A percentile compares a stretch with the other conserved stretches of the same genome.
phyloP scores from a whole-genome alignment of 2,888 invertebrate species.

The Hirtodrosophila duncani region DNA sequence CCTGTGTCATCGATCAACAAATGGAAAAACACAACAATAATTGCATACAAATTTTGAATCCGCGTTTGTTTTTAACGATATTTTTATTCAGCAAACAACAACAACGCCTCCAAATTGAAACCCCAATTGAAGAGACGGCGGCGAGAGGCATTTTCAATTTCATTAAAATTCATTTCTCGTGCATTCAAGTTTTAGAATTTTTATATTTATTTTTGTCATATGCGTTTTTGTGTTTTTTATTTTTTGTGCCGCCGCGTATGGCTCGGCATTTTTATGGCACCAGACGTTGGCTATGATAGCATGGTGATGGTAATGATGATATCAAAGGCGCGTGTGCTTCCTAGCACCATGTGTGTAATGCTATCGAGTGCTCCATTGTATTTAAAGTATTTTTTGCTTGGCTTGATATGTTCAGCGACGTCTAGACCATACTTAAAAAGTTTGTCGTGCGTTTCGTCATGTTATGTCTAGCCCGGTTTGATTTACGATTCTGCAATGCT shows the following conservation, averaged over 20 bases:
- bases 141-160: constrained; percentile 23
- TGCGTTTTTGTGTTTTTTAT: constrained; percentile 18
- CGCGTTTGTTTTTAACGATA: constrained; percentile 17
- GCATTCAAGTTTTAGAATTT: constrained; percentile 36
- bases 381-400: too few relatives aligned
- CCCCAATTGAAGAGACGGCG: constrained; percentile 2
- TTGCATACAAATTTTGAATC: constrained; percentile 45
- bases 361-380: background rate
- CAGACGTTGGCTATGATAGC: constrained; percentile 13
- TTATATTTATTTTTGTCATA: constrained; percentile 19
- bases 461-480: constrained; percentile 4
- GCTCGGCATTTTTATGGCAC: constrained; percentile 25
- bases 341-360: constrained; percentile 49
- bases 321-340: constrained; percentile 51
- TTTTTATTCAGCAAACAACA: constrained; percentile 20
- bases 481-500: constrained; percentile 4
- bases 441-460: constrained; percentile 9
- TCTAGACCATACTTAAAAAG: constrained; percentile 20
- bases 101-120: constrained; percentile 29
- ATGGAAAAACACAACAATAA: constrained; percentile 1
- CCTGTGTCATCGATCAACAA: constrained; percentile 15
- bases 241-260: constrained; percentile 11
- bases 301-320: constrained; percentile 21
- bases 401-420: too few relatives aligned
- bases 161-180: constrained; percentile 58